These are phyloP conservation scores for Oryctolagus cuniculus DNA, from an alignment of 2,113 vertebrate species.

Conservation along the genomic window mOryCun1.1 NC_091446.1:89106001-89106500, in stretches of 20 bases:
- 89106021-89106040: neutral
- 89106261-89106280: conserved; percentile 95
- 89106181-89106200: too few species aligned
- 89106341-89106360: conserved; percentile 87
- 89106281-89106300: conserved; percentile 94
- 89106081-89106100: neutral
- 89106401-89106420: conserved; percentile 89
- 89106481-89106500: neutral
- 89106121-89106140: too few species aligned
- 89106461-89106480: neutral
- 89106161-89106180: neutral
- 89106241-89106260: conserved; percentile 95
- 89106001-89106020: neutral
- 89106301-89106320: conserved; percentile 93
- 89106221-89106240: conserved; percentile 28
- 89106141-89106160: too few species aligned
- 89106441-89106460: neutral
- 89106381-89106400: conserved; percentile 74
- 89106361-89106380: conserved; percentile 71
- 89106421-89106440: conserved; percentile 83
- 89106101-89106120: neutral
- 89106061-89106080: neutral
- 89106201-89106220: neutral
- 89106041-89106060: neutral
- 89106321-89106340: conserved; percentile 85